Evolutionary conservation across 1,140 invertebrate species (phyloP).

Genomic region (Maniola jurtina): DNA sequence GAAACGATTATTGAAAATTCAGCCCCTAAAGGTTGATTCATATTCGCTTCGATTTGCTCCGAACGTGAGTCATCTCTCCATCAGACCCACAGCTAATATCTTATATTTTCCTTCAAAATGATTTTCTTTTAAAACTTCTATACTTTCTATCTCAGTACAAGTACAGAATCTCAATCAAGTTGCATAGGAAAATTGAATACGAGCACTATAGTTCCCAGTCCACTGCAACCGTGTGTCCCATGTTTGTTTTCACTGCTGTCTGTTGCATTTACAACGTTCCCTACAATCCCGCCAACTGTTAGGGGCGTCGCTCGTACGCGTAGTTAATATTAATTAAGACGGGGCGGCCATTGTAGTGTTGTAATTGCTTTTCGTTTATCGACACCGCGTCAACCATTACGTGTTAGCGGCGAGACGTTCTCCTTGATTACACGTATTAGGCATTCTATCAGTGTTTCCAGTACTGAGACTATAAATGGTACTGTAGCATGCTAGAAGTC

Average conservation of each 20-base stretch:
- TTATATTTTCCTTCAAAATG: too few relatives aligned
- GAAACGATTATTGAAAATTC: too few relatives aligned
- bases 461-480: too few relatives aligned
- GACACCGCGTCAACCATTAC: slow-evolving; percentile 36
- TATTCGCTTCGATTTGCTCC: too few relatives aligned
- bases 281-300: slow-evolving; percentile 54
- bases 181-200: not conserved
- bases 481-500: too few relatives aligned
- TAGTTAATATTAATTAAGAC: slow-evolving; percentile 75
- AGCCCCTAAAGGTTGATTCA: too few relatives aligned
- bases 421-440: slow-evolving; percentile 11
- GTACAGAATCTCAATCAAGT: too few relatives aligned
- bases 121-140: too few relatives aligned
- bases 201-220: not conserved
- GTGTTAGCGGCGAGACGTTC: slow-evolving; percentile 19
- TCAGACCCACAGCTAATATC: too few relatives aligned
- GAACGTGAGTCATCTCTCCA: too few relatives aligned
- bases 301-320: slow-evolving; percentile 54
- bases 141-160: too few relatives aligned
- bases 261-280: slow-evolving; percentile 52
- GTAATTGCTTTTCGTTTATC: slow-evolving; percentile 64
- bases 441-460: not conserved
- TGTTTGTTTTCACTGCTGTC: slow-evolving; percentile 65
- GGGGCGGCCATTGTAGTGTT: slow-evolving; percentile 53
- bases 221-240: slow-evolving; percentile 35